Conservation (phyloP, 2,113 vertebrate species). For the Rhynchomys soricoides region DNA sequence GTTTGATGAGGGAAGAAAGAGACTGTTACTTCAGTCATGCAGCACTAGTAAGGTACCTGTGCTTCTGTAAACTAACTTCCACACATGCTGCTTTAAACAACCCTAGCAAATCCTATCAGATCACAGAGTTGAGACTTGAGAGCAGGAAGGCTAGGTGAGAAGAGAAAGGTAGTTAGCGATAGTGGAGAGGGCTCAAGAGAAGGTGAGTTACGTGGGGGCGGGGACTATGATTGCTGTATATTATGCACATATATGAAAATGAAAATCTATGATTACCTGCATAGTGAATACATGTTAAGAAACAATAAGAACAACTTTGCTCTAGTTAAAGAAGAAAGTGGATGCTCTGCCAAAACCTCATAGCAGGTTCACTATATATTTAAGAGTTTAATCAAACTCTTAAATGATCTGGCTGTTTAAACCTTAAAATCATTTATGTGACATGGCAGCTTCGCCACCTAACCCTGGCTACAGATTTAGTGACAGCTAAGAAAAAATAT, state of each 20-base stretch:
- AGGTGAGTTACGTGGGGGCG: rapidly evolving
- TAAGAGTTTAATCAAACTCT: neutral
- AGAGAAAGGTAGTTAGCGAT: neutral
- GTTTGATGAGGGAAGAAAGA: neutral
- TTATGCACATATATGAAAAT: neutral
- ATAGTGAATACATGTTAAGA: too few species aligned
- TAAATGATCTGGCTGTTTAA: neutral
- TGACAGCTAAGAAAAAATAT: neutral
- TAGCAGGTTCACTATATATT: neutral
- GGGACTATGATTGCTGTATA: too few species aligned
- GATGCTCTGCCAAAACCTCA: neutral
- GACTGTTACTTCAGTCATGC: neutral
- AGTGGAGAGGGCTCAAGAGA: neutral
- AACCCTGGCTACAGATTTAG: neutral
- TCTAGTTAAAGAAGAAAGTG: neutral
- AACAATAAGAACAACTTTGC: neutral
- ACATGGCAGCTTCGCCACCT: neutral
- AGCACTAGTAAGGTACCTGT: neutral
- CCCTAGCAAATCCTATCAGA: neutral
- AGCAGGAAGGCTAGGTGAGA: neutral
- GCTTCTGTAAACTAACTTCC: neutral
- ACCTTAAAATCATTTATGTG: neutral
- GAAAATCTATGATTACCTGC: neutral
- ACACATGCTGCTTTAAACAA: neutral
- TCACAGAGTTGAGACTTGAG: neutral